Evolutionary conservation across 2,888 invertebrate genomes (phyloP), one percentile per base, ranked within the genome.

Genomic region (Cabera pusaria): DNA sequence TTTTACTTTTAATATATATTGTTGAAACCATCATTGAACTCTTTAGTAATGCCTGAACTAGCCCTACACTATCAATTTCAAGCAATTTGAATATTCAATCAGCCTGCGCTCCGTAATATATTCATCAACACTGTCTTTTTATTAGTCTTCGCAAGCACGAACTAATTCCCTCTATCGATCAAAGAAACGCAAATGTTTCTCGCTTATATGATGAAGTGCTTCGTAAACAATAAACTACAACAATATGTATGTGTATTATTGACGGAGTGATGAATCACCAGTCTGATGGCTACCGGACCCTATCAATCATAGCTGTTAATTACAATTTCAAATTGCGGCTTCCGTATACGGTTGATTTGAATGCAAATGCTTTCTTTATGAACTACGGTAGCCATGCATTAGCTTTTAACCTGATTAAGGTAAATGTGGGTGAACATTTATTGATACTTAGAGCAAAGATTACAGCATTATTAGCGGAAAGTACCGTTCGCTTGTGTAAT

Each of bases 301-400:
- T 65, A 80, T 83, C 74, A 70, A 81, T 83, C 79, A 81, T 51
- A 43, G 56, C 45, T 71, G 68, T 72, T 83, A 77, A 84, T 85
- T 83, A 83, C 71, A 66, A 78, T 74, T 79, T 75, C 71, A 76
- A 82, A 82, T 76, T 65, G 62, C 67, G 67, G 56, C 64, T 67
- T 67, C 64, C 66, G 64, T 66, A 69, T 72, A 71, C 72, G 60
- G 54, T 8, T 62, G 65, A 67, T 64, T 71, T 63, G 50, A 67
- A 61, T 53, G 33, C 56, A 59, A 64, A 58, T 62, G 59, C 53
- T 68, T 54, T 56, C 59, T 49, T 28, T 25, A 4, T 24, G 7
- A 24, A 6, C 14, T 14, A 14, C 14, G 14, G 4, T 14, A 14
- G n/a, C n/a, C n/a, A n/a, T n/a, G n/a, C n/a, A n/a, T n/a, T n/a